Base-by-base conservation (phyloP, 1,140 invertebrate genomes). In the Augochlora pura region DNA sequence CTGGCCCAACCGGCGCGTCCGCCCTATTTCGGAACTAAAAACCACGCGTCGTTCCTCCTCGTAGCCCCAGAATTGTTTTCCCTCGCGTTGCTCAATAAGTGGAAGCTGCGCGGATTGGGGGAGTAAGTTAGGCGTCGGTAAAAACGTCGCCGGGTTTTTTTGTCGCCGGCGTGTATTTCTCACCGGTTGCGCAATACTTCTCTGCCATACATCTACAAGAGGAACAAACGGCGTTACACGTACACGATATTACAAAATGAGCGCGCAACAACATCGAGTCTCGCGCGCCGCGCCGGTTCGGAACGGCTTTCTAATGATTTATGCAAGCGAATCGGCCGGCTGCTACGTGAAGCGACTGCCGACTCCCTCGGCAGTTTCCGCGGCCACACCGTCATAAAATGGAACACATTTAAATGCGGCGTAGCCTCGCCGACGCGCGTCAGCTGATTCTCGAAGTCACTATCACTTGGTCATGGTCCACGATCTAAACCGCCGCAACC, bases 381-480 rank as follows among this genome's bases (percentile, higher is more conserved):
- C 46, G 27, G 46, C 42, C 32, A 62, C 54, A 62, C 54, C 27
- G 23, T 67, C 42, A 27, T 80, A 64, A 84, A 80, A 85, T 72
- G 57, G 25, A 71, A 25, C 59, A 25, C 76, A 70, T 85, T 85
- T 72, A 67, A 80, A 75, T 75, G 65, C 63, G n/a, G 57, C 27
- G 54, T 59, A 72, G 42, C 49, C 57, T 83, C 62, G 60, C 62
- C 38, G 38, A 62, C 49, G 16, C 49, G 16, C 54, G 65, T 77
- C 49, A 70, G 52, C 68, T 75, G 67, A 80, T 59, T 67, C 52
- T 52, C 54, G 72, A 73, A 84, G 66, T 84, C 72, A 85, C 80
- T 83, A 80, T 80, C 72, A 81, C 75, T 77, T 81, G 79, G 79
- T 81, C 79, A 81, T 65, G 79, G 79, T 77, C 66, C 75, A 73